These are phyloP conservation scores for Trichacis sp. DNA, from an alignment of 2,888 invertebrate genomes.

Conservation along the genomic window DNA sequence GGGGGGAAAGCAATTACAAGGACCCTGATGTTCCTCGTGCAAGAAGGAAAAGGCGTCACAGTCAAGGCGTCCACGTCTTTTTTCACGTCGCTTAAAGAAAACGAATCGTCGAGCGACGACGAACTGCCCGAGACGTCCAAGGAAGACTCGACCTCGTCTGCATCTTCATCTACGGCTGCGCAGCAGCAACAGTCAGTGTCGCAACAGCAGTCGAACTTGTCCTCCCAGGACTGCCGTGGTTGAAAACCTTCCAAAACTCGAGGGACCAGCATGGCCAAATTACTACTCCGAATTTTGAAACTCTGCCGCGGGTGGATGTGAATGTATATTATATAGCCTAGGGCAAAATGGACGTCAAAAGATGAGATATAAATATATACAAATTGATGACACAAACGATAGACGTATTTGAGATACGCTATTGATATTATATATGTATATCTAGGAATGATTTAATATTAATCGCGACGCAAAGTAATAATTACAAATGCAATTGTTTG, in stretches of 20 bases:
- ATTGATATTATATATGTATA: slow-evolving; percentile 54
- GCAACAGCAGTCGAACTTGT: slow-evolving; percentile 13
- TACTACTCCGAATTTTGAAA: background rate
- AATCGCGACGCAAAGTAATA: slow-evolving; percentile 61
- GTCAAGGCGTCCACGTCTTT: slow-evolving; percentile 80
- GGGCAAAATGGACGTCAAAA: slow-evolving; percentile 24
- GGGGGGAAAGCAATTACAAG: slow-evolving; percentile 86
- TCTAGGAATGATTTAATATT: slow-evolving; percentile 59
- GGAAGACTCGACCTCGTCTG: slow-evolving; percentile 10
- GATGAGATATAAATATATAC: background rate
- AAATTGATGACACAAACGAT: slow-evolving; percentile 37
- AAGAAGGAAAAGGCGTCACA: slow-evolving; percentile 84
- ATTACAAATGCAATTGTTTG: slow-evolving; percentile 63
- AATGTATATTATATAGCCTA: slow-evolving; percentile 58
- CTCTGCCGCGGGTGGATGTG: slow-evolving; percentile 41
- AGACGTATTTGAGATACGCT: slow-evolving; percentile 61
- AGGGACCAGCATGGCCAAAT: background rate
- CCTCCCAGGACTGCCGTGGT: slow-evolving; percentile 27
- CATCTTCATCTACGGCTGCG: background rate
- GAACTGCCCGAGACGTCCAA: slow-evolving; percentile 25
- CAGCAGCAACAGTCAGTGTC: slow-evolving; percentile 2
- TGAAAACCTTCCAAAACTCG: slow-evolving; percentile 1
- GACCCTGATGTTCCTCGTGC: too few species aligned
- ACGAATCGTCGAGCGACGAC: slow-evolving; percentile 68
- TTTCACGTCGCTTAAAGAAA: slow-evolving; percentile 78